Percentiles rank a stretch among this genome's conserved stretches.
Evolutionary conservation across 2,113 vertebrate species (phyloP).

Genomic region (Symphodus melops): DNA sequence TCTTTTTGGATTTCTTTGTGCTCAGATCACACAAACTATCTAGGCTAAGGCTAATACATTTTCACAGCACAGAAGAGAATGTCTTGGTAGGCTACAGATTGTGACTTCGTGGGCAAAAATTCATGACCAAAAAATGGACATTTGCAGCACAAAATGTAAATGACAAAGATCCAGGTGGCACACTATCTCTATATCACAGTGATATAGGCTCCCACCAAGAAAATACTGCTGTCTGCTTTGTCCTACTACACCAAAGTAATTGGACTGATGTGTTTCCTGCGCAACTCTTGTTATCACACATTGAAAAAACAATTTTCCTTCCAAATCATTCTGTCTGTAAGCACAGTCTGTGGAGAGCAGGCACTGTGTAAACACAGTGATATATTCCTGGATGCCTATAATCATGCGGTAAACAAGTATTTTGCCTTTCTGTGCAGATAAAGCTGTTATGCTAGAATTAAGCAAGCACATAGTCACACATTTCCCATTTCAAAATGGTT

Average conservation of each 20-base stretch:
- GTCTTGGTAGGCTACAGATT: slow-evolving; percentile 40
- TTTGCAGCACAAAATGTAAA: slow-evolving; percentile 34
- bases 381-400: slow-evolving; percentile 51
- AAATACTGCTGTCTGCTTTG: slow-evolving; percentile 21
- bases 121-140: slow-evolving; percentile 12
- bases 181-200: slow-evolving; percentile 20
- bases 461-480: slow-evolving; percentile 21
- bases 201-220: slow-evolving; percentile 37
- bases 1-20: slow-evolving; percentile 79
- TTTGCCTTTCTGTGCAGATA: slow-evolving; percentile 38
- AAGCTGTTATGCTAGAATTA: slow-evolving; percentile 34
- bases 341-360: slow-evolving; percentile 25
- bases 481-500: slow-evolving; percentile 42
- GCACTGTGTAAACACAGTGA: slow-evolving; percentile 44
- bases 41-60: slow-evolving; percentile 69
- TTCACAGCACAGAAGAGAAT: slow-evolving; percentile 49
- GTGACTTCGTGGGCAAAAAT: slow-evolving; percentile 10
- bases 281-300: slow-evolving; percentile 40
- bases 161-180: slow-evolving; percentile 64
- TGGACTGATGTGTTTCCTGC: slow-evolving; percentile 52
- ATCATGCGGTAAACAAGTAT: slow-evolving; percentile 44
- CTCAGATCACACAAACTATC: slow-evolving; percentile 75
- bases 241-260: slow-evolving; percentile 44
- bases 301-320: slow-evolving; percentile 46
- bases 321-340: slow-evolving; percentile 42